Base-by-base conservation (phyloP, 2,888 invertebrate species). In the Muscina levida region DNA sequence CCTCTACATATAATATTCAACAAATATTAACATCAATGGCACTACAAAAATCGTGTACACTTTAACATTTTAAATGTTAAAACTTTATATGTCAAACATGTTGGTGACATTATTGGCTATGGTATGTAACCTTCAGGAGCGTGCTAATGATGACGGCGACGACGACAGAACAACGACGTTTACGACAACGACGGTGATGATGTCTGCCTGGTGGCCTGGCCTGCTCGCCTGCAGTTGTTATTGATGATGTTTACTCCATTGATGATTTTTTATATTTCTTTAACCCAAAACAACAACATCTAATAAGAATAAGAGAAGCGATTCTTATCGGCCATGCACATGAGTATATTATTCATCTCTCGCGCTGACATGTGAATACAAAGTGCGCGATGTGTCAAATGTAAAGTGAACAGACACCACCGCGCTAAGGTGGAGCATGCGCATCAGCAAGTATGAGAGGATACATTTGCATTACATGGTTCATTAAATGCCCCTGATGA, bases 111-210 rank as follows among this genome's bases (percentile, higher is more conserved):
- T 81, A 81, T 77, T 81, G 62, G 62, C 22, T 19, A 11, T 81
- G 81, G 77, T 81, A 81, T 81, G 77, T 77, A 81, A 81, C 81
- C 81, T 81, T 81, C 81, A 81, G 77, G 77, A 81, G 56, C 81
- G 81, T 81, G 81, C 81, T 81, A 75, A 74, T 81, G 81, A 81
- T 31, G 68, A 42, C 17, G 37, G 17, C 10, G 39, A 42, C 11
- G 37, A 6, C n/a, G 22, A 4, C 22, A 13, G 57, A 31, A 31
- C 8, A 8, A 3, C 31, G 31, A 3, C 8, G 31, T 31, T 31
- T 3, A 31, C n/a, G n/a, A n/a, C 6, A 13, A 26, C 26, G 26
- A 26, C 24, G 11, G 10, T 31, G 6, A 2, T n/a, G 26, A 8
- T 56, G 24, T n/a, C n/a, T 56, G 24, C 42, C 24, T 24, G 56